Percentiles rank a stretch among this genome's conserved stretches.
phyloP scores from a whole-genome alignment of 2,888 invertebrate species.

The Diarsia mendica region DNA sequence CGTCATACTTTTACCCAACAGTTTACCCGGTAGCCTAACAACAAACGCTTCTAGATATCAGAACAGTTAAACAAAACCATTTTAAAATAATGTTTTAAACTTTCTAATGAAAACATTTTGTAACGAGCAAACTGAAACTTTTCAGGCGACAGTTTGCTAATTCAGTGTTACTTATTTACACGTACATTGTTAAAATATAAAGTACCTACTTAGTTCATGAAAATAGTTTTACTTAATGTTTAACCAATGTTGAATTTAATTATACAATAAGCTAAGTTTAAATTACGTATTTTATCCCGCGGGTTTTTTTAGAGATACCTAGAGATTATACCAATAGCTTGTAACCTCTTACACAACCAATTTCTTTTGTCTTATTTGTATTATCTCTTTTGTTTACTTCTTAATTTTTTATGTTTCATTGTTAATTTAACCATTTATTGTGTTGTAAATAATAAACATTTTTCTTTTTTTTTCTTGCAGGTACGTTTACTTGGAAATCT shows the following conservation, averaged over 20 bases:
- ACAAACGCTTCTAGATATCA: not conserved
- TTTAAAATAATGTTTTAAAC: constrained; percentile 8
- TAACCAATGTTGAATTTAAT: not conserved
- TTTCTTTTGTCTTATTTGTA: too few relatives aligned
- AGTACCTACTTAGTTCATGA: constrained; percentile 10
- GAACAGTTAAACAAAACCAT: constrained; percentile 4
- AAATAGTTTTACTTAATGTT: not conserved
- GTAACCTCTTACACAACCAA: too few relatives aligned
- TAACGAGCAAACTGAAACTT: constrained; percentile 13
- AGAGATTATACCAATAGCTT: too few relatives aligned
- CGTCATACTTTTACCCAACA: not conserved
- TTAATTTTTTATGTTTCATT: too few relatives aligned
- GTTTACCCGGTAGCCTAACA: not conserved
- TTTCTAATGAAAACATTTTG: constrained; percentile 12
- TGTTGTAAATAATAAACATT: not conserved
- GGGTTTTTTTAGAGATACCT: not conserved
- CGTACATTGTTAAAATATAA: not conserved
- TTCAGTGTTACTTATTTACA: constrained; percentile 10
- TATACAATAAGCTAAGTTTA: not conserved
- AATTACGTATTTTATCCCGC: not conserved
- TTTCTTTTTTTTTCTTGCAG: not conserved
- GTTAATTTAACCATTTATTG: too few relatives aligned
- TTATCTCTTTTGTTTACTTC: too few relatives aligned
- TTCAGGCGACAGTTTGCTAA: constrained; percentile 6
- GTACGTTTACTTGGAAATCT: not conserved